A percentile compares a stretch with the other conserved stretches of the same genome.
Conservation (phyloP, 2,888 invertebrate species). For the Byasa hedistus region DNA sequence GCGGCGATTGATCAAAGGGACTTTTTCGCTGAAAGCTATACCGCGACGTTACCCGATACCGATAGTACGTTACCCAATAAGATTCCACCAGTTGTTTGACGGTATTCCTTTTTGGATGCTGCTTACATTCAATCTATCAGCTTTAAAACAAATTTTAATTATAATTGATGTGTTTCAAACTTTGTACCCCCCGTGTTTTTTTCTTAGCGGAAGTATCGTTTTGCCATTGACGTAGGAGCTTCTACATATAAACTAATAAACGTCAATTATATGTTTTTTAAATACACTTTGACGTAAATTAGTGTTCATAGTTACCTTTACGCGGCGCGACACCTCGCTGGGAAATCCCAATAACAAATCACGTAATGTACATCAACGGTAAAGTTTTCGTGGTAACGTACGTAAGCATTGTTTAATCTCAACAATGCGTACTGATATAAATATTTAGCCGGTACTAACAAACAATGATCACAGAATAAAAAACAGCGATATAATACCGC, state of each 20-base stretch:
- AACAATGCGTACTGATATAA: conserved; percentile 49
- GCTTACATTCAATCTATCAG: conserved; percentile 2
- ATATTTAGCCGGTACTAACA: conserved; percentile 47
- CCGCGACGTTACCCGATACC: conserved; percentile 61
- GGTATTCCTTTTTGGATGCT: conserved; percentile 39
- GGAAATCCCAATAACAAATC: conserved; percentile 63
- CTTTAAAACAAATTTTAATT: too few species aligned
- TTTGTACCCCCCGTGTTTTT: neutral
- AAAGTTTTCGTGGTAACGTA: conserved; percentile 60
- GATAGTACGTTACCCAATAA: conserved; percentile 48
- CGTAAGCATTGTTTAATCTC: conserved; percentile 63
- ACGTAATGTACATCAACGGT: conserved; percentile 44
- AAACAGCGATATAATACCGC: conserved; percentile 38
- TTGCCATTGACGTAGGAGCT: neutral
- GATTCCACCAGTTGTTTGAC: conserved; percentile 43
- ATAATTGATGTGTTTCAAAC: too few species aligned
- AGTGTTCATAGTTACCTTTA: conserved; percentile 39
- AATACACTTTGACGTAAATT: conserved; percentile 24
- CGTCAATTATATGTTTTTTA: conserved; percentile 8
- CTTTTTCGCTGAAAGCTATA: conserved; percentile 63
- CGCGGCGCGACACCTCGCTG: conserved; percentile 41
- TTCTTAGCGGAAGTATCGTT: neutral
- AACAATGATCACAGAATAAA: conserved; percentile 53
- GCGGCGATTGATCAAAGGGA: conserved; percentile 67
- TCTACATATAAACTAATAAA: neutral